phyloP scores from a whole-genome alignment of 2,113 vertebrate species.

The Colius striatus region DNA sequence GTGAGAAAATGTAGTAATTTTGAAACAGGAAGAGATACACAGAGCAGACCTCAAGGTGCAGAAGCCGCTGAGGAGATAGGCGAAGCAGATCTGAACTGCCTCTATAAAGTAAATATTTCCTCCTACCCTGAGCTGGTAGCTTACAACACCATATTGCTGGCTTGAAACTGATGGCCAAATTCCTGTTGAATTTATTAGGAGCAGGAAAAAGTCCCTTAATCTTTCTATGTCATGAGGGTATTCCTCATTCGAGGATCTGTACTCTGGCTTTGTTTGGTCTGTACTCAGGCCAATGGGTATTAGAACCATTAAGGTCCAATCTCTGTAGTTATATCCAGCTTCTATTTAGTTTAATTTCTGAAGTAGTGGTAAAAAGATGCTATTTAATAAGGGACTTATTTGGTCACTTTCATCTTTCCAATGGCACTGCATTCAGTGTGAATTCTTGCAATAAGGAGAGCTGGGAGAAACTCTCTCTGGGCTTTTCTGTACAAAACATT shows the following conservation, averaged over 20 bases:
- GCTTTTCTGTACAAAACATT: neutral
- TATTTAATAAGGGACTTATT: neutral
- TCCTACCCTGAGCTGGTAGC: too few relatives aligned
- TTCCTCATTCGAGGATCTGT: neutral
- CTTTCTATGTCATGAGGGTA: neutral
- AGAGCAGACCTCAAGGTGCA: neutral
- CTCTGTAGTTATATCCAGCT: neutral
- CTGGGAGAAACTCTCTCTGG: neutral
- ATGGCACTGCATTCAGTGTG: neutral
- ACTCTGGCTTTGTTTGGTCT: neutral
- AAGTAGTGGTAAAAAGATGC: neutral
- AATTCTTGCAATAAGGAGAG: neutral
- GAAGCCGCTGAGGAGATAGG: too few relatives aligned
- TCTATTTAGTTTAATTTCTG: neutral
- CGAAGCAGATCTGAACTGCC: neutral
- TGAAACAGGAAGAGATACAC: neutral
- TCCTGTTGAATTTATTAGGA: fast-evolving
- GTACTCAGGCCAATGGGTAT: neutral
- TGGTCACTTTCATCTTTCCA: neutral
- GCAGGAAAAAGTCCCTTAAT: neutral
- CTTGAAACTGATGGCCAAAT: neutral
- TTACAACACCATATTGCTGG: fast-evolving
- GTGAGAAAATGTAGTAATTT: neutral
- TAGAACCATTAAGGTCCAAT: neutral
- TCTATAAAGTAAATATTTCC: neutral